Percentiles rank a stretch among this genome's conserved stretches.
Evolutionary conservation across 2,888 invertebrate species (phyloP).

Genomic region (Drosophila kambysellisi): DNA sequence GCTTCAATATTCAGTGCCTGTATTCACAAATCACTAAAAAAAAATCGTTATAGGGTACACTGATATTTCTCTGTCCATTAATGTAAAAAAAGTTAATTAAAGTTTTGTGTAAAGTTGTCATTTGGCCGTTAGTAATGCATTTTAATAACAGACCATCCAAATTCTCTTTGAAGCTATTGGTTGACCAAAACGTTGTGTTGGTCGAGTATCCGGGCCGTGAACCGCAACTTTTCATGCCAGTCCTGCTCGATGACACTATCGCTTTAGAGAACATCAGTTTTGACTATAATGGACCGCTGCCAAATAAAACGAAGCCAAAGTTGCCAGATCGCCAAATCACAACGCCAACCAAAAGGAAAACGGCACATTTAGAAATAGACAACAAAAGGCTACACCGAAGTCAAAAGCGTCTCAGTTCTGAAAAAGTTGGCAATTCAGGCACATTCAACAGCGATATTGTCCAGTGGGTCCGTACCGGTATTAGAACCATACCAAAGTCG

Average conservation of each 20-base stretch:
- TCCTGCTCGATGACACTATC: conserved; percentile 28
- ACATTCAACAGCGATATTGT: background rate
- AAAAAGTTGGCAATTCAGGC: background rate
- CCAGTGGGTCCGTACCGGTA: conserved; percentile 19
- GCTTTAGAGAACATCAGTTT: conserved; percentile 43
- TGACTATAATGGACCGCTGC: conserved; percentile 16
- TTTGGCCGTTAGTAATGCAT: conserved; percentile 33
- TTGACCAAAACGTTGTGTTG: conserved; percentile 39
- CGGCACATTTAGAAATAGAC: background rate
- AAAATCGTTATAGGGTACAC: background rate
- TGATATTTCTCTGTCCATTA: conserved; percentile 20
- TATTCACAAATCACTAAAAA: conserved; percentile 1
- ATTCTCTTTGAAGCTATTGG: conserved; percentile 56
- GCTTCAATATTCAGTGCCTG: conserved; percentile 30
- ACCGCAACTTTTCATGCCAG: conserved; percentile 53
- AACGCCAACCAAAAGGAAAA: background rate
- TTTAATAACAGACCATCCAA: conserved; percentile 20
- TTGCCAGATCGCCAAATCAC: background rate
- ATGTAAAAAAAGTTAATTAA: conserved; percentile 21
- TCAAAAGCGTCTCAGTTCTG: background rate
- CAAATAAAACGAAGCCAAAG: background rate
- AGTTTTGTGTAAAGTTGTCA: conserved; percentile 2
- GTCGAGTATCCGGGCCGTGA: conserved; percentile 48
- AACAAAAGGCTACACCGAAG: background rate
- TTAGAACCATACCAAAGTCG: background rate